A percentile compares a stretch with the other conserved stretches of the same genome.
Conservation (phyloP, 2,888 invertebrate genomes). For the Trichogramma dendrolimi region DNA sequence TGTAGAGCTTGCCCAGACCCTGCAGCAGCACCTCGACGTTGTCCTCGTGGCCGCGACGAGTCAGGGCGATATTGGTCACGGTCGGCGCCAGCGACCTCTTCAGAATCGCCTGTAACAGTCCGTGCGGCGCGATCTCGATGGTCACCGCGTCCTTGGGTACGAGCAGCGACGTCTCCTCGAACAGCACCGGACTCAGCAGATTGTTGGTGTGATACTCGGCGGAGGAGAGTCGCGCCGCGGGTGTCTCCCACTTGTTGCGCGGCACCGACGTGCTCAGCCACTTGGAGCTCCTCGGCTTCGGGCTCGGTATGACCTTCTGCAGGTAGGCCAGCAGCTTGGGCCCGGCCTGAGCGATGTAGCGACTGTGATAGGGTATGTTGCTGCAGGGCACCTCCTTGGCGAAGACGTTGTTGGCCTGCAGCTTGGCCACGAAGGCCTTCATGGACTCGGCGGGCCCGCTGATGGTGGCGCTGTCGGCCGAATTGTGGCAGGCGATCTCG, state of each 20-base stretch:
- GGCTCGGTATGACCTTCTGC: constrained; percentile 61
- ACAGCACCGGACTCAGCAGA: constrained; percentile 64
- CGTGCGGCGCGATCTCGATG: constrained; percentile 88
- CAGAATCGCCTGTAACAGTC: constrained; percentile 81
- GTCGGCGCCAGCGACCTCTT: constrained; percentile 69
- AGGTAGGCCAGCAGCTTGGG: constrained; percentile 64
- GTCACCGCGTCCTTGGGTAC: constrained; percentile 78
- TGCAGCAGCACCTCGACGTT: constrained; percentile 60
- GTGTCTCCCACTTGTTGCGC: constrained; percentile 65
- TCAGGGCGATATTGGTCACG: constrained; percentile 72
- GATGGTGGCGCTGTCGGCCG: constrained; percentile 80
- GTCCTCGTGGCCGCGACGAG: constrained; percentile 67
- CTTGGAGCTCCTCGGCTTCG: constrained; percentile 65
- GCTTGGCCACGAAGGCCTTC: constrained; percentile 61
- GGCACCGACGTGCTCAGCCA: constrained; percentile 88
- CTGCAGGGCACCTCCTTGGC: constrained; percentile 80
- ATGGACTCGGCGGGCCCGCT: constrained; percentile 77
- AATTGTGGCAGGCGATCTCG: constrained; percentile 84
- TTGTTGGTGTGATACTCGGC: constrained; percentile 89
- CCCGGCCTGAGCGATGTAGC: constrained; percentile 72
- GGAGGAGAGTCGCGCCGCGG: constrained; percentile 64
- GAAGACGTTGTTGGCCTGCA: constrained; percentile 68
- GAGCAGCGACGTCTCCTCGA: constrained; percentile 76
- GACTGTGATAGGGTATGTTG: constrained; percentile 86
- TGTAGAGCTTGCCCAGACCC: constrained; percentile 70